Evolutionary conservation across 2,888 invertebrate genomes (phyloP).

Genomic region (Agrotis puta): DNA sequence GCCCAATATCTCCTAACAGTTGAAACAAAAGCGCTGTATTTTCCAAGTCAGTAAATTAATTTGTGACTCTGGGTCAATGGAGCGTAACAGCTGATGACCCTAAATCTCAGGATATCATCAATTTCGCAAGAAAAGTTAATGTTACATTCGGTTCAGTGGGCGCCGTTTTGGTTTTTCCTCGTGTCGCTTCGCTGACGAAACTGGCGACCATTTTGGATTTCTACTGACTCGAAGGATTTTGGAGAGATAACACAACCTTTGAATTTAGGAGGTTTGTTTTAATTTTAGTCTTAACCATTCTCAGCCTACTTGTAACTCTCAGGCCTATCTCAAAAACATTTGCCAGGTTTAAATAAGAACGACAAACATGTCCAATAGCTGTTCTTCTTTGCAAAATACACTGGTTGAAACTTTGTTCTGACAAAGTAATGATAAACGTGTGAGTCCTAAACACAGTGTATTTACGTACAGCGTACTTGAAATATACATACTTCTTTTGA

Average conservation of each 20-base stretch:
- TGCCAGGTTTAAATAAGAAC: too few relatives aligned
- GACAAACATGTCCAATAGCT: too few relatives aligned
- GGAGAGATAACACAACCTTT: background rate
- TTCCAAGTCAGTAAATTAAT: slow-evolving; percentile 75
- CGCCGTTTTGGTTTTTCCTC: slow-evolving; percentile 59
- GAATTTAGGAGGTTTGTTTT: background rate
- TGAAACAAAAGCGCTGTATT: slow-evolving; percentile 68
- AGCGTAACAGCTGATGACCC: slow-evolving; percentile 74
- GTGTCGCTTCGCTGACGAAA: slow-evolving; percentile 37
- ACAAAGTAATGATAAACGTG: too few relatives aligned
- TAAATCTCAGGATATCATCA: slow-evolving; percentile 72
- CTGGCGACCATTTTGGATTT: slow-evolving; percentile 14
- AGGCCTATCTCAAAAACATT: too few relatives aligned
- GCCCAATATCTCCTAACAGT: slow-evolving; percentile 48
- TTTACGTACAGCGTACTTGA: too few relatives aligned
- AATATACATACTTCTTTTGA: too few relatives aligned
- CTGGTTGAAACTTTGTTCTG: too few relatives aligned
- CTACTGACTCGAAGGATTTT: slow-evolving; percentile 9
- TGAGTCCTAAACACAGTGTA: too few relatives aligned
- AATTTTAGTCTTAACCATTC: background rate
- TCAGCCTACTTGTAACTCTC: background rate
- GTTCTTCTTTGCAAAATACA: too few relatives aligned
- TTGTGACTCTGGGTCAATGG: slow-evolving; percentile 71
- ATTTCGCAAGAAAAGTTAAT: slow-evolving; percentile 66
- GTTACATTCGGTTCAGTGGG: slow-evolving; percentile 68